Evolutionary conservation across 1,140 invertebrate species (phyloP).

Genomic region (Asobara japonica): DNA sequence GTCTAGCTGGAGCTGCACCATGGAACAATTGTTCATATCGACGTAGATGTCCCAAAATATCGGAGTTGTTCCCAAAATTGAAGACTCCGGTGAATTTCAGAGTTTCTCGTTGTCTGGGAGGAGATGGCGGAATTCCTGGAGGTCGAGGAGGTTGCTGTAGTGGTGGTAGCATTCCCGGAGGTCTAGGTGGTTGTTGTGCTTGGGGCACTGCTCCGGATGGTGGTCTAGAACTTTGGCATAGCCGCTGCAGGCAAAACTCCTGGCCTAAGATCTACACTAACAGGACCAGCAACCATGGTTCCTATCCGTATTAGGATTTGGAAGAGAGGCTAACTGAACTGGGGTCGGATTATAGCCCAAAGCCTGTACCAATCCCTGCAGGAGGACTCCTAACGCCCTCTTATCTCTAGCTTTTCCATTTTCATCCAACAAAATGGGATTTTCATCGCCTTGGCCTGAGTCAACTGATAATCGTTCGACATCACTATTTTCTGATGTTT

Average conservation of each 20-base stretch:
- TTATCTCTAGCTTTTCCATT: slow-evolving; percentile 51
- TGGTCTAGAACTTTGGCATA: not conserved
- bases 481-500: not conserved
- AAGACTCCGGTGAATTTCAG: slow-evolving; percentile 60
- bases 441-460: not conserved
- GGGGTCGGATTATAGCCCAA: slow-evolving; percentile 55
- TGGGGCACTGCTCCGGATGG: not conserved
- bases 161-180: not conserved
- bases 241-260: not conserved
- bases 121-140: not conserved
- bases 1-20: slow-evolving; percentile 29
- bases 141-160: not conserved
- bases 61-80: slow-evolving; percentile 60
- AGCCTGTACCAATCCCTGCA: slow-evolving; percentile 57
- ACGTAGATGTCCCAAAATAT: slow-evolving; percentile 52
- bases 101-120: slow-evolving; percentile 48
- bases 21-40: slow-evolving; percentile 62
- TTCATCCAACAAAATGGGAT: slow-evolving; percentile 20
- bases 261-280: slow-evolving; percentile 22
- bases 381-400: slow-evolving; percentile 56
- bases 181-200: not conserved
- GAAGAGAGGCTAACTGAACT: slow-evolving; percentile 52
- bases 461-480: not conserved
- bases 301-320: slow-evolving; percentile 47
- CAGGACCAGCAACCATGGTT: slow-evolving; percentile 11